These are phyloP conservation scores for Acrobasis consociella DNA, from an alignment of 2,888 invertebrate genomes.

Conservation along the genomic window DNA sequence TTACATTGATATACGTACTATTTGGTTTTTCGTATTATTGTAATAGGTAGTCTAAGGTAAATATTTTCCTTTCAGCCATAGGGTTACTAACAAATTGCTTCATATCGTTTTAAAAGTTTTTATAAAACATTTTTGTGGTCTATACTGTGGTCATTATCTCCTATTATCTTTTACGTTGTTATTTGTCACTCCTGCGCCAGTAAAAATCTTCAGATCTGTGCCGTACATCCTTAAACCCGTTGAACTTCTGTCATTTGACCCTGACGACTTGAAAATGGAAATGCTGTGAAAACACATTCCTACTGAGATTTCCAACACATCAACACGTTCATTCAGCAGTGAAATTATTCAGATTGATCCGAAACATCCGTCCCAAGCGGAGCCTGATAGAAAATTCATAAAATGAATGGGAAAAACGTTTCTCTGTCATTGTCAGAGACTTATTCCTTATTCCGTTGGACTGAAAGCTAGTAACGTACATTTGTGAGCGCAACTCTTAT, in stretches of 20 bases:
- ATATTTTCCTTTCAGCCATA: too few relatives aligned
- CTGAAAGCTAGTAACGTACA: conserved; percentile 27
- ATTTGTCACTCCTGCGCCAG: too few relatives aligned
- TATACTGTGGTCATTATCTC: too few relatives aligned
- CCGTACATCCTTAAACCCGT: too few relatives aligned
- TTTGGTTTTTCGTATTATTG: too few relatives aligned
- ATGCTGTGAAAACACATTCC: neutral
- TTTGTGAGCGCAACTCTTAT: conserved; percentile 39
- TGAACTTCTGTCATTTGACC: neutral
- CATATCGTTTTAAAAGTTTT: too few relatives aligned
- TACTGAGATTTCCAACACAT: conserved; percentile 1
- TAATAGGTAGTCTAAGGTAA: too few relatives aligned
- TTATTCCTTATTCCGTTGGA: conserved; percentile 23
- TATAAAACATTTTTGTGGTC: too few relatives aligned
- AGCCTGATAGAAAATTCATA: conserved; percentile 11
- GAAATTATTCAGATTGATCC: conserved; percentile 12
- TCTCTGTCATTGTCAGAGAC: conserved; percentile 1
- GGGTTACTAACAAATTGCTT: too few relatives aligned
- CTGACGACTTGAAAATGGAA: neutral
- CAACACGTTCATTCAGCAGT: neutral
- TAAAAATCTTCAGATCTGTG: too few relatives aligned
- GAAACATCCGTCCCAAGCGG: neutral
- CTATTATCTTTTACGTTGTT: too few relatives aligned
- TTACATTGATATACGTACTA: too few relatives aligned
- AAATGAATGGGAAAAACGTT: conserved; percentile 1